These are phyloP conservation scores for Lerista edwardsae DNA, from an alignment of 2,797 vertebrate species.

Conservation along the genomic window DNA sequence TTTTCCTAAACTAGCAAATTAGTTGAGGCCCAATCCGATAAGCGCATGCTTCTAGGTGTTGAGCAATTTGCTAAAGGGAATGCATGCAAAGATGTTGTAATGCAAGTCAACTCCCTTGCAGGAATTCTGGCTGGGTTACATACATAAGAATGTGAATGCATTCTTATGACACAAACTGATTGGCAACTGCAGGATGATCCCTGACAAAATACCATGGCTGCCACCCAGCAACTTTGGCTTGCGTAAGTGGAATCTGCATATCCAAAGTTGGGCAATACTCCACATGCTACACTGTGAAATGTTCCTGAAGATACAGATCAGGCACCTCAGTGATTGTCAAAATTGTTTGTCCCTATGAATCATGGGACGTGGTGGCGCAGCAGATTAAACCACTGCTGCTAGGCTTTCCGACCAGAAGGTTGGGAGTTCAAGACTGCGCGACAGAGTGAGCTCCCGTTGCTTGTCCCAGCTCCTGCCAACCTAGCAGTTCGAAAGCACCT, in stretches of 20 bases:
- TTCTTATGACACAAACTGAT: background rate
- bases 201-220: background rate
- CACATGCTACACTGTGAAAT: background rate
- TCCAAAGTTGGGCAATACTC: too few relatives aligned
- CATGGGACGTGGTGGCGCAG: too few relatives aligned
- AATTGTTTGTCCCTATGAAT: too few relatives aligned
- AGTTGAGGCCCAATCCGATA: background rate
- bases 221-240: background rate
- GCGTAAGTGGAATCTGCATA: background rate
- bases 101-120: background rate
- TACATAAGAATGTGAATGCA: rapidly evolving
- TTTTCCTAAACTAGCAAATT: background rate
- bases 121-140: background rate
- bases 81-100: background rate
- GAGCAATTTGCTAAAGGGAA: background rate
- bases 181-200: background rate
- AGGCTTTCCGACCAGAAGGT: too few relatives aligned
- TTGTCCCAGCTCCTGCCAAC: too few relatives aligned
- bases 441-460: too few relatives aligned
- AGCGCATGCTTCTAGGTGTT: background rate
- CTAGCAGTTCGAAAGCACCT: too few relatives aligned
- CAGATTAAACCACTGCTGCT: too few relatives aligned
- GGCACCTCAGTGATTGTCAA: too few relatives aligned
- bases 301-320: background rate
- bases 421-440: too few relatives aligned